phyloP scores from a whole-genome alignment of 2,797 vertebrate genomes.

The Buphagus erythrorhynchus region DNA sequence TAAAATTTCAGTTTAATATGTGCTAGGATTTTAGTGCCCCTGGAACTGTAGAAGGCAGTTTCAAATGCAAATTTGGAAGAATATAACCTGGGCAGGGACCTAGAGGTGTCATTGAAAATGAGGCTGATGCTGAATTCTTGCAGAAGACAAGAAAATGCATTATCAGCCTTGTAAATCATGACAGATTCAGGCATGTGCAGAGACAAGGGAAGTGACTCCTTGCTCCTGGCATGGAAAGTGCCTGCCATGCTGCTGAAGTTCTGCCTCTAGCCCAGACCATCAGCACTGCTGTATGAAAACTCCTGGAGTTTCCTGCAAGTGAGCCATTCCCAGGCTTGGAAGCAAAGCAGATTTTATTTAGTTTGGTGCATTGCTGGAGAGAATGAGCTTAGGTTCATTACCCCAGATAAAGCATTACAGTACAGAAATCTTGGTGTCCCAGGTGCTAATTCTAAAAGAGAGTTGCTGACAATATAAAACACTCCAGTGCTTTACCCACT shows the following conservation, averaged over 20 bases:
- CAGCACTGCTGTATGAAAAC: background rate
- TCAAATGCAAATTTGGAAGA: background rate
- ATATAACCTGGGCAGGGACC: background rate
- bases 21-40: background rate
- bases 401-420: no score
- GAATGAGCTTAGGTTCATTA: background rate
- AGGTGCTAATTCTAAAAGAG: background rate
- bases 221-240: background rate
- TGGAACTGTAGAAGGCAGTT: background rate
- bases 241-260: background rate
- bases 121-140: background rate
- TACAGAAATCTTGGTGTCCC: background rate
- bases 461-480: background rate
- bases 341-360: background rate
- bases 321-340: background rate
- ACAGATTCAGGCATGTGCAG: background rate
- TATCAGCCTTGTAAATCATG: background rate
- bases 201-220: background rate
- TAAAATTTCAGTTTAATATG: background rate
- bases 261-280: background rate
- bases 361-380: background rate
- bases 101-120: background rate
- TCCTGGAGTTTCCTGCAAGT: background rate
- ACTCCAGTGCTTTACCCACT: background rate
- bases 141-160: background rate